Percentiles rank a stretch among this genome's conserved stretches.
Conservation (phyloP, 2,113 vertebrate species). For the Heterotilapia buettikoferi region DNA sequence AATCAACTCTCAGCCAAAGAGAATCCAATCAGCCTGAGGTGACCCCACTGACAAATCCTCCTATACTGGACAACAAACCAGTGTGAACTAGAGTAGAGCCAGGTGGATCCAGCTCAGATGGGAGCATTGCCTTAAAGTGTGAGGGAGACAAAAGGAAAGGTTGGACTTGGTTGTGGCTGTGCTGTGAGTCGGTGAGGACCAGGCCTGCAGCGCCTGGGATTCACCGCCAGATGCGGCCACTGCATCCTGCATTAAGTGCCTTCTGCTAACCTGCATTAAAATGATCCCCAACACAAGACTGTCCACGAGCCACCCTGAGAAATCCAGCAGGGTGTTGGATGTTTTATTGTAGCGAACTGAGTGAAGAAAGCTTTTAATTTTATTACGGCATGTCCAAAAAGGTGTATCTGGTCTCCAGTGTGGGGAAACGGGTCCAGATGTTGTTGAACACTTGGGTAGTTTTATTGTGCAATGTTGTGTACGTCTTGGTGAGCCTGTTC, state of each 20-base stretch:
- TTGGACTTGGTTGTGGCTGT: constrained; percentile 18
- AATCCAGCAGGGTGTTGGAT: neutral
- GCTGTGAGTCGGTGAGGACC: constrained; percentile 43
- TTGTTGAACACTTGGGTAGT: constrained; percentile 33
- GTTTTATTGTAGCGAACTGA: constrained; percentile 13
- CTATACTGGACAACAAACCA: neutral
- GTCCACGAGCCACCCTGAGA: constrained; percentile 1
- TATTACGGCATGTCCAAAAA: constrained; percentile 21
- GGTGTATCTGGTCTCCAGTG: constrained; percentile 6
- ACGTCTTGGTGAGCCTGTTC: constrained; percentile 49
- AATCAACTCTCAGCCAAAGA: neutral
- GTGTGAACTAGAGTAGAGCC: constrained; percentile 7
- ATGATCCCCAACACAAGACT: neutral
- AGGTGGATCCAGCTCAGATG: constrained; percentile 9
- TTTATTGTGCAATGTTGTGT: constrained; percentile 66
- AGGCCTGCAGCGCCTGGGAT: constrained; percentile 72
- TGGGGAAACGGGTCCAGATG: constrained; percentile 32
- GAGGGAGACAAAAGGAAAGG: neutral
- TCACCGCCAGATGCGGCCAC: neutral
- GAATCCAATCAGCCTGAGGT: neutral
- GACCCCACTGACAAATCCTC: neutral
- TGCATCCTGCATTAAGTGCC: constrained; percentile 61
- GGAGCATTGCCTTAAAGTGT: constrained; percentile 28
- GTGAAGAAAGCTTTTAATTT: constrained; percentile 23
- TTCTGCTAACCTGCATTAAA: constrained; percentile 41